Base-by-base conservation (phyloP, 2,888 invertebrate genomes). In the Machimus atricapillus region DNA sequence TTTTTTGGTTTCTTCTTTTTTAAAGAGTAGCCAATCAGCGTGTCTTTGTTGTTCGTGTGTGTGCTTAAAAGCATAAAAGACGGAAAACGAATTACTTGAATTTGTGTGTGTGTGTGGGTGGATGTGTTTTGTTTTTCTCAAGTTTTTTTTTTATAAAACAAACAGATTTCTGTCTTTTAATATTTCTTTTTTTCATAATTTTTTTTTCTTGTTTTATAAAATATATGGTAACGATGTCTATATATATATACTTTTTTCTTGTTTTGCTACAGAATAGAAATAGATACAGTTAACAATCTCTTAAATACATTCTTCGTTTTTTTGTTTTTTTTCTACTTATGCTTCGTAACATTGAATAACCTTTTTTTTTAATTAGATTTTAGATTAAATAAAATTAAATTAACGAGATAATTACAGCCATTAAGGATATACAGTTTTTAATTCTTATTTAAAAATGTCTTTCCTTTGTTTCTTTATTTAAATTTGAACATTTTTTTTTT, bases 211-310 rank as follows among this genome's bases (percentile, higher is more conserved):
- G 37, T 77, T 77, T 77, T 77, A 77, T 34, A 77, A 77, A 77
- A 77, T 77, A 77, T 77, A 77, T 77, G n/a, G 52, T 37, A 77
- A 77, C 77, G 37, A 77, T 77, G 37, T 34, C n/a, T 77, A 77
- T 77, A 77, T 37, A 76, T 31, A 37, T 37, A 37, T 31, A 27
- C 3, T n/a, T 74, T 27, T 77, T 76, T 34, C 19, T 34, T n/a
- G n/a, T n/a, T 52, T 52, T 19, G n/a, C 52, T 52, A 52, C n/a
- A 52, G 79, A 79, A 46, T 46, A 79, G 46, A 46, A 79, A 46
- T 79, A 79, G 43, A 46, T 79, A 79, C 43, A 79, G 43, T 79
- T 40, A 79, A 46, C 43, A 31, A 74, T 23, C 34, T 74, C 31
- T 34, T 74, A 31, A 74, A 74, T 74, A 34, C n/a, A 52, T 74